phyloP scores from a whole-genome alignment of 2,113 vertebrate species.

The Petrocephalus zakoni region DNA sequence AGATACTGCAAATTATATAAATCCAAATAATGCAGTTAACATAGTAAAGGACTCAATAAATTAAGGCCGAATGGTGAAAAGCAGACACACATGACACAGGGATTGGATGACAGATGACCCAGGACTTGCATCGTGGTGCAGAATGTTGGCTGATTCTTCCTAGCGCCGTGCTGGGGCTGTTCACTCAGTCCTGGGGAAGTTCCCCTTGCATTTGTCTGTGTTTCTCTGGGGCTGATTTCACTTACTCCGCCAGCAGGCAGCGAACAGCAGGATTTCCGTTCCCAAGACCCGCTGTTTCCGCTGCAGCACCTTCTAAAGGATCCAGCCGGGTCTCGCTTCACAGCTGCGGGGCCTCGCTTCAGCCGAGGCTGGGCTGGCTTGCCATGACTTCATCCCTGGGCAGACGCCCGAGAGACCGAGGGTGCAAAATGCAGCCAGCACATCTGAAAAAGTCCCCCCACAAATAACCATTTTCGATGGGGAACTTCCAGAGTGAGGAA shows the following conservation, averaged over 20 bases:
- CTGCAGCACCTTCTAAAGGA: neutral
- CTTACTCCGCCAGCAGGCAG: neutral
- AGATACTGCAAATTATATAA: neutral
- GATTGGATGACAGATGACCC: neutral
- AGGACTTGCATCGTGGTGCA: neutral
- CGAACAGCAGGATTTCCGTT: neutral
- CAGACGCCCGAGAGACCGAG: conserved; percentile 12
- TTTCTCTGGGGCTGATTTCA: neutral
- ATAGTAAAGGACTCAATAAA: neutral
- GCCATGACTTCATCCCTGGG: conserved; percentile 18
- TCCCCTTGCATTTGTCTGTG: neutral
- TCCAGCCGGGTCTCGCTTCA: neutral
- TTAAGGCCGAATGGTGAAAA: neutral
- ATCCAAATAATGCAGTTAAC: neutral
- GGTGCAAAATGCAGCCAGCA: conserved; percentile 20
- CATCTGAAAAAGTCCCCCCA: conserved; percentile 17
- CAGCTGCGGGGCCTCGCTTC: neutral
- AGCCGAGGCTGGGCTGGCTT: conserved; percentile 4
- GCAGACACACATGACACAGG: neutral
- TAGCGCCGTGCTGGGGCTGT: neutral
- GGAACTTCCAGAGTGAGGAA: conserved; percentile 28
- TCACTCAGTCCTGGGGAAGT: neutral
- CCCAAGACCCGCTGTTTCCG: neutral
- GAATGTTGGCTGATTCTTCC: neutral
- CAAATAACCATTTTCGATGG: conserved; percentile 19